Evolutionary conservation across 2,888 invertebrate genomes (phyloP).

Genomic region (Merodon equestris): DNA sequence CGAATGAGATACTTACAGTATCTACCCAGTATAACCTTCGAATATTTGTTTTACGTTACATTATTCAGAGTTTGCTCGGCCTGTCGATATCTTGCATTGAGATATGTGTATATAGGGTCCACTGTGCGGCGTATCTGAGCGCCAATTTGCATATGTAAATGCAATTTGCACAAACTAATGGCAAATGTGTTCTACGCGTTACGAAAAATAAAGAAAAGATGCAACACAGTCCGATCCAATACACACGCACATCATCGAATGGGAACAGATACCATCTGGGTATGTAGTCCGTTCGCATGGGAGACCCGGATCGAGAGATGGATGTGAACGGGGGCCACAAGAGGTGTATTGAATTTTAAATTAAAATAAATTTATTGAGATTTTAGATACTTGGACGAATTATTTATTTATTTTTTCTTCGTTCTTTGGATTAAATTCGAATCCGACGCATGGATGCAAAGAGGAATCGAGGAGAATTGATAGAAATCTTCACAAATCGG

Average conservation of each 20-base stretch:
- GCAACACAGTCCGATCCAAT: neutral
- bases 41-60: constrained; percentile 33
- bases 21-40: constrained; percentile 42
- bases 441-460: too few relatives aligned
- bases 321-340: neutral
- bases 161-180: constrained; percentile 68
- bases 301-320: too few relatives aligned
- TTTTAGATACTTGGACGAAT: constrained; percentile 5
- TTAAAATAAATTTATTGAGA: constrained; percentile 62
- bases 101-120: constrained; percentile 28
- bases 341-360: constrained; percentile 60
- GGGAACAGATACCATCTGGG: neutral
- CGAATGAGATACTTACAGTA: too few relatives aligned
- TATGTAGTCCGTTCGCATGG: too few relatives aligned
- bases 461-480: constrained; percentile 9
- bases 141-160: constrained; percentile 67
- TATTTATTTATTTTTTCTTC: too few relatives aligned
- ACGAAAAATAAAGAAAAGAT: too few relatives aligned
- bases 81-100: constrained; percentile 44
- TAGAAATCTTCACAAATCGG: constrained; percentile 48
- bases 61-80: neutral
- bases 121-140: constrained; percentile 46
- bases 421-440: too few relatives aligned
- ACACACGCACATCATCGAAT: constrained; percentile 14
- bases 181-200: constrained; percentile 45